Conservation (phyloP, 2,113 vertebrate genomes). For the Myrmophylax atrothorax region DNA sequence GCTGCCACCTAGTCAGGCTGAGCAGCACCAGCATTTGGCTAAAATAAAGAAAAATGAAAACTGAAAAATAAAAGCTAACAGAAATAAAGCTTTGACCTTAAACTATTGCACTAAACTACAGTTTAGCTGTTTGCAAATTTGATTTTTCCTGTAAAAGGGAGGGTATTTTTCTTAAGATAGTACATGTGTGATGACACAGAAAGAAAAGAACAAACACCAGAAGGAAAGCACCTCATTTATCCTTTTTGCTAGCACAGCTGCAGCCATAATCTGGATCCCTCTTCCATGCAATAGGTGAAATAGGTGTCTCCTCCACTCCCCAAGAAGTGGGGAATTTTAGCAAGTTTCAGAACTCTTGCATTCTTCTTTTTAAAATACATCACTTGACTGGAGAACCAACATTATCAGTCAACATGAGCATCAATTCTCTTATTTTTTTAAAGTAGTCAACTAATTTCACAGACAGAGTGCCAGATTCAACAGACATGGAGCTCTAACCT, state of each 20-base stretch:
- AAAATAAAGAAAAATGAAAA: background rate
- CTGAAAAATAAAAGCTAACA: background rate
- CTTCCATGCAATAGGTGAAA: background rate
- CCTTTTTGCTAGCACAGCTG: background rate
- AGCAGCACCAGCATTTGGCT: background rate
- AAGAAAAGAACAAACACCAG: background rate
- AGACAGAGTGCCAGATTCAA: background rate
- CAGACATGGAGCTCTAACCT: background rate
- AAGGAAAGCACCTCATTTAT: background rate
- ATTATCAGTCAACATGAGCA: background rate
- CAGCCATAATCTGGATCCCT: background rate
- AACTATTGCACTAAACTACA: background rate
- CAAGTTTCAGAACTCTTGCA: background rate
- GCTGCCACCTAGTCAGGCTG: slow-evolving; percentile 46
- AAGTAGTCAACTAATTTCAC: background rate
- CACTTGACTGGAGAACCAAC: background rate
- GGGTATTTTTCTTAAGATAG: rapidly evolving
- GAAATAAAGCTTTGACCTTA: background rate
- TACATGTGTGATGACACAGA: background rate
- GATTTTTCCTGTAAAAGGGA: background rate
- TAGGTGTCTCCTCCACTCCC: background rate
- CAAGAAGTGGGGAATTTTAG: background rate
- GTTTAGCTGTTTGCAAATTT: background rate
- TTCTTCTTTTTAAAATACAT: background rate
- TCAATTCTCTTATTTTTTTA: background rate